Conservation (phyloP, 2,888 invertebrate species). For the Aquatica leii region DNA sequence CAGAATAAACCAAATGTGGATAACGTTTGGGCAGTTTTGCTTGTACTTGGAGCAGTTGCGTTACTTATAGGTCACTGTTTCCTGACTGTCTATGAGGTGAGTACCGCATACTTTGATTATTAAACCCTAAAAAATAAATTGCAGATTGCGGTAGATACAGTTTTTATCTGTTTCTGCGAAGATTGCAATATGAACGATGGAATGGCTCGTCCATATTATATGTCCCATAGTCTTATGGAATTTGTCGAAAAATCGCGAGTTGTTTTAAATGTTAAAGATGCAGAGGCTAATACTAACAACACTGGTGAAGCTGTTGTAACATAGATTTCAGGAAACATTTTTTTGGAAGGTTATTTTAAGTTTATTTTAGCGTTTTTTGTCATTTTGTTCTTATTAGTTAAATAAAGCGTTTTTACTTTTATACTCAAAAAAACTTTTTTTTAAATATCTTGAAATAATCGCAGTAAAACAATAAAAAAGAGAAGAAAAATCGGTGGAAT, state of each 20-base stretch:
- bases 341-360: no score
- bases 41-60: slow-evolving; percentile 70
- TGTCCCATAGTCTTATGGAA: slow-evolving; percentile 72
- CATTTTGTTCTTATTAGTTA: no score
- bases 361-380: no score
- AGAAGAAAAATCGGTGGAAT: no score
- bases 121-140: slow-evolving; percentile 42
- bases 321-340: no score
- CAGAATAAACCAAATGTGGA: slow-evolving; percentile 65
- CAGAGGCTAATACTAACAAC: no score
- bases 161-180: slow-evolving; percentile 75
- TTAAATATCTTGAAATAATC: no score
- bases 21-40: slow-evolving; percentile 69
- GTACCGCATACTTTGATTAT: neutral
- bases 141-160: slow-evolving; percentile 74
- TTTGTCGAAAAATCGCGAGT: slow-evolving; percentile 69
- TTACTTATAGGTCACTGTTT: slow-evolving; percentile 76
- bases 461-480: no score
- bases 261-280: slow-evolving; percentile 6
- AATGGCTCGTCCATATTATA: slow-evolving; percentile 67
- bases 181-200: slow-evolving; percentile 74
- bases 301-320: no score
- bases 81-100: slow-evolving; percentile 63
- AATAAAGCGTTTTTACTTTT: no score
- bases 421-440: no score